A percentile compares a stretch with the other conserved stretches of the same genome.
These are phyloP conservation scores for Colletes latitarsis DNA, from an alignment of 1,140 invertebrate species.

Conservation along the genomic window DNA sequence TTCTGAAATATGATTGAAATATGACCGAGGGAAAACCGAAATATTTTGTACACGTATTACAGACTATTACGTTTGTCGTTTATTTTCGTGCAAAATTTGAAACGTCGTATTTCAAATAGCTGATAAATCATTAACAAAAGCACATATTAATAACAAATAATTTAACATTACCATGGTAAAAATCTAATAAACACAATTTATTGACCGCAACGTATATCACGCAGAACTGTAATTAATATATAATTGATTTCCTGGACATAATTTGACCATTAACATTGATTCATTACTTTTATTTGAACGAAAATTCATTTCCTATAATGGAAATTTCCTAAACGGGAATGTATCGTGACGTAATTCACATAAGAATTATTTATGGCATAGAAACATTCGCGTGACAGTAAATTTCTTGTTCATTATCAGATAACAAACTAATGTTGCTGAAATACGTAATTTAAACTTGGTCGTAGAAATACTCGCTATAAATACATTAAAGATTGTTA, in stretches of 20 bases:
- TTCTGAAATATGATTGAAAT: neutral
- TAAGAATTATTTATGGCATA: conserved; percentile 3
- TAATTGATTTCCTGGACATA: neutral
- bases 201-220: too few relatives aligned
- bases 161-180: too few relatives aligned
- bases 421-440: neutral
- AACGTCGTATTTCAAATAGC: too few relatives aligned
- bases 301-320: neutral
- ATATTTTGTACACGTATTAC: too few relatives aligned
- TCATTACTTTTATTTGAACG: too few relatives aligned
- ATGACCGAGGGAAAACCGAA: too few relatives aligned
- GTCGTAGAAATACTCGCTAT: neutral
- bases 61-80: too few relatives aligned
- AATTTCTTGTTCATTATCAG: neutral
- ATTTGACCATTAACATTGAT: neutral
- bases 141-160: too few relatives aligned
- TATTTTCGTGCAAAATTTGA: too few relatives aligned
- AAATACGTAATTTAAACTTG: neutral
- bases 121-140: too few relatives aligned
- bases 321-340: neutral
- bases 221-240: too few relatives aligned
- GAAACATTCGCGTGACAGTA: neutral
- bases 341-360: neutral
- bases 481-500: neutral
- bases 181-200: too few relatives aligned